Conservation (phyloP, 2,888 invertebrate genomes). For the Macrosoma leucophasiata region DNA sequence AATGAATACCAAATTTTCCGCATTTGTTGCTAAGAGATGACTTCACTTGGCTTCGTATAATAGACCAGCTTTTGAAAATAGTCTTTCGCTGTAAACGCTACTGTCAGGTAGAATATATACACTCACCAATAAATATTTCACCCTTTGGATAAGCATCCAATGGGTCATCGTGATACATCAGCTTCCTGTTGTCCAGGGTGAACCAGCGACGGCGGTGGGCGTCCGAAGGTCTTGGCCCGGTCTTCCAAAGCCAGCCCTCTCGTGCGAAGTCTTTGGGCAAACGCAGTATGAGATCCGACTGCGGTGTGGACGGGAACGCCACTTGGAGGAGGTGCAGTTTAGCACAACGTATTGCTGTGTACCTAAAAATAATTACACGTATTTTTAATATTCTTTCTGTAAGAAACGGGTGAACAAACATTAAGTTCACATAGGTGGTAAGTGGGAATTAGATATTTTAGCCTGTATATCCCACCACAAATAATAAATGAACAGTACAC, state of each 20-base stretch:
- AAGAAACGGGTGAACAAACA: too few species aligned
- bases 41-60: too few species aligned
- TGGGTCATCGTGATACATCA: conserved; percentile 95
- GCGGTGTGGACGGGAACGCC: conserved; percentile 86
- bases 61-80: too few species aligned
- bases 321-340: conserved; percentile 89
- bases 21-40: too few species aligned
- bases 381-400: too few species aligned
- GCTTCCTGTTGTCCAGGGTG: conserved; percentile 88
- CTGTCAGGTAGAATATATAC: too few species aligned
- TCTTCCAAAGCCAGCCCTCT: conserved; percentile 93
- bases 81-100: too few species aligned
- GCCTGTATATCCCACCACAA: too few species aligned
- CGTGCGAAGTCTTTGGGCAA: conserved; percentile 88
- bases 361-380: conserved; percentile 55
- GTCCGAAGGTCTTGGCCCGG: conserved; percentile 87
- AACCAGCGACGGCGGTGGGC: conserved; percentile 92
- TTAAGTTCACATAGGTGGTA: too few species aligned
- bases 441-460: too few species aligned
- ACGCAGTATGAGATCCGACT: conserved; percentile 81
- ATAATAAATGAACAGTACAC: too few species aligned
- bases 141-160: conserved; percentile 93
- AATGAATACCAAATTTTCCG: too few species aligned
- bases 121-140: conserved; percentile 88
- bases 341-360: conserved; percentile 87